Conservation (phyloP, 53 echinoderm and acorn worm genomes). For the Actinopyga echinites region DNA sequence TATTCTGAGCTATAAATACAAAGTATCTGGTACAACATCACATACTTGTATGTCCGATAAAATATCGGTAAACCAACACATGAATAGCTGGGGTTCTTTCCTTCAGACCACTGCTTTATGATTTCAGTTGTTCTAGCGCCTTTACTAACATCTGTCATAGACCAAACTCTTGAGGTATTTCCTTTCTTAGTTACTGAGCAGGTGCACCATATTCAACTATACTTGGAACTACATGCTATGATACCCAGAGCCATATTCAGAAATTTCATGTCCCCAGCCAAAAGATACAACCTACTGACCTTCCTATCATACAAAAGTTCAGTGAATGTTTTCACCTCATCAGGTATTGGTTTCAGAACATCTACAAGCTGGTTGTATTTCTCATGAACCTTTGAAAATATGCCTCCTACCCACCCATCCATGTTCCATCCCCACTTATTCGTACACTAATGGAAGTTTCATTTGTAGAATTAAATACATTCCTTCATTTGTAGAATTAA, state of each 20-base stretch:
- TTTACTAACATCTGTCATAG: not conserved
- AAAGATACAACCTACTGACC: too few species aligned
- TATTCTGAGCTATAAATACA: not conserved
- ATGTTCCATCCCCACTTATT: too few species aligned
- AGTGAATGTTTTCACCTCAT: too few species aligned
- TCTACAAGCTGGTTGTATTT: too few species aligned
- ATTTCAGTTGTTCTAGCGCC: not conserved
- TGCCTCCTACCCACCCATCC: too few species aligned
- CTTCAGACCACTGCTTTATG: not conserved
- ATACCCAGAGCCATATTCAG: not conserved
- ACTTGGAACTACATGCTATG: not conserved
- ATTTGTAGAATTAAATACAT: too few species aligned
- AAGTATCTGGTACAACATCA: not conserved
- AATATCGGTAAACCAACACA: not conserved
- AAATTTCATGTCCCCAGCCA: not conserved
- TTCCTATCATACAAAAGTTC: too few species aligned
- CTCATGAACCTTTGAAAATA: too few species aligned
- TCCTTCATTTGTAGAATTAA: too few species aligned
- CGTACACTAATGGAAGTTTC: too few species aligned
- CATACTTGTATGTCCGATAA: not conserved
- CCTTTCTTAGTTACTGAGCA: not conserved
- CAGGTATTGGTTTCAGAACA: too few species aligned
- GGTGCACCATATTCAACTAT: not conserved
- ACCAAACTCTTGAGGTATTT: not conserved
- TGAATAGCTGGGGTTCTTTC: not conserved